A percentile compares a stretch with the other conserved stretches of the same genome.
These are phyloP conservation scores for Nasonovia ribisnigri DNA, from an alignment of 2,888 invertebrate species.

Conservation along the genomic window DNA sequence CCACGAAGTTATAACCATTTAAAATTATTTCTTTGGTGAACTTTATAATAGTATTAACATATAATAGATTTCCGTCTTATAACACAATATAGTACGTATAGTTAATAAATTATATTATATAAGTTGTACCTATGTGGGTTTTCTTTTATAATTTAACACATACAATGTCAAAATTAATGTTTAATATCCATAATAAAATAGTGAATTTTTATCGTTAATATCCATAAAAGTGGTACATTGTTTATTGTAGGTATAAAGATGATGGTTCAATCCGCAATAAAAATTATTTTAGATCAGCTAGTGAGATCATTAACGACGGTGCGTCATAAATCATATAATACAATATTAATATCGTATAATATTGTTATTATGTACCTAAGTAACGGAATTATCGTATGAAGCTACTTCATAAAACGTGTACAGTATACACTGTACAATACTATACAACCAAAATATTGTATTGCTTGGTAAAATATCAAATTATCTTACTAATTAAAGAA, in stretches of 20 bases:
- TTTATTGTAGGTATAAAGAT: background rate
- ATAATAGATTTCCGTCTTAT: background rate
- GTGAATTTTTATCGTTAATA: background rate
- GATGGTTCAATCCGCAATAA: background rate
- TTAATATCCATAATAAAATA: constrained; percentile 5
- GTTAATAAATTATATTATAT: background rate
- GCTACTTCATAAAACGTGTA: background rate
- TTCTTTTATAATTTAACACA: background rate
- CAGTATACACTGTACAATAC: background rate
- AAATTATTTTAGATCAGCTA: background rate
- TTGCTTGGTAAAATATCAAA: background rate
- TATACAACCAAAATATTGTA: background rate
- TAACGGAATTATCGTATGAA: background rate
- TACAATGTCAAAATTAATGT: constrained; percentile 5
- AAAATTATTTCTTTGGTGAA: background rate
- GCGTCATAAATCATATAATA: background rate
- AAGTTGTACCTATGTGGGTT: constrained; percentile 14
- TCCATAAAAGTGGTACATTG: background rate
- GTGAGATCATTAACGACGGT: background rate
- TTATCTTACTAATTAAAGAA: constrained; percentile 2
- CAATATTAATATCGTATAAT: background rate
- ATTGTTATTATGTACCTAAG: background rate
- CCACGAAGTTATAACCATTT: background rate
- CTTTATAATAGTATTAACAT: background rate
- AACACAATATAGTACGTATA: background rate